These are phyloP conservation scores for Chlamydotis undulata DNA, from an alignment of 2,113 vertebrate species.

Conservation along the genomic window DNA sequence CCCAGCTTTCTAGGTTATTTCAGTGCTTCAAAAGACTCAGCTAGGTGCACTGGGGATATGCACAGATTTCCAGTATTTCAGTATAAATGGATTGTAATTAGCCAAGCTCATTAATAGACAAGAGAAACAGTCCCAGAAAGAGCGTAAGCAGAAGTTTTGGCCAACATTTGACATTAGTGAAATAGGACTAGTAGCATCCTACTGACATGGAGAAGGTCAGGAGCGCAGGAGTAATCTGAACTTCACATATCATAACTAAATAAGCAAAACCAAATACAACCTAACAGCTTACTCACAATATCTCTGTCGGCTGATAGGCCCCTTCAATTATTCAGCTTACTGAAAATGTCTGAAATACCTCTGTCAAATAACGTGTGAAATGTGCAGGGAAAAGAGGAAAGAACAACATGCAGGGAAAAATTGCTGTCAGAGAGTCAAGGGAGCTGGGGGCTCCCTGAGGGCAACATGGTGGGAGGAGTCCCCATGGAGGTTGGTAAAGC, in stretches of 20 bases:
- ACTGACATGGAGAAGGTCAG: neutral
- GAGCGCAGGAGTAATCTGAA: neutral
- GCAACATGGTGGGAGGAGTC: accelerated
- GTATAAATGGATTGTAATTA: neutral
- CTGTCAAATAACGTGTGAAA: neutral
- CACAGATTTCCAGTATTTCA: neutral
- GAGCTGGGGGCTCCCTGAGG: accelerated
- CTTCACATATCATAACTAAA: neutral
- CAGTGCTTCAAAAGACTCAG: neutral
- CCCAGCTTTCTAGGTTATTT: neutral
- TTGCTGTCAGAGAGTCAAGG: accelerated
- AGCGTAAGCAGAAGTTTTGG: neutral
- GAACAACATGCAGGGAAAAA: accelerated
- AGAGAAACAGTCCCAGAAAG: neutral
- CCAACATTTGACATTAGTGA: neutral
- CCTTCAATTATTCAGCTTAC: neutral
- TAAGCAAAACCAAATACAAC: neutral
- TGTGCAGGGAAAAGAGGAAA: neutral
- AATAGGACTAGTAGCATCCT: neutral
- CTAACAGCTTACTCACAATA: neutral
- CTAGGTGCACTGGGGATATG: neutral
- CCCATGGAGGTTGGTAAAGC: accelerated
- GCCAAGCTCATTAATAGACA: neutral
- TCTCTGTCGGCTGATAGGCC: neutral
- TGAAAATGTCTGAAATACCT: neutral